These are phyloP conservation scores for Trachelus iudaicus DNA, from an alignment of 2,888 invertebrate species.

Conservation along the genomic window DNA sequence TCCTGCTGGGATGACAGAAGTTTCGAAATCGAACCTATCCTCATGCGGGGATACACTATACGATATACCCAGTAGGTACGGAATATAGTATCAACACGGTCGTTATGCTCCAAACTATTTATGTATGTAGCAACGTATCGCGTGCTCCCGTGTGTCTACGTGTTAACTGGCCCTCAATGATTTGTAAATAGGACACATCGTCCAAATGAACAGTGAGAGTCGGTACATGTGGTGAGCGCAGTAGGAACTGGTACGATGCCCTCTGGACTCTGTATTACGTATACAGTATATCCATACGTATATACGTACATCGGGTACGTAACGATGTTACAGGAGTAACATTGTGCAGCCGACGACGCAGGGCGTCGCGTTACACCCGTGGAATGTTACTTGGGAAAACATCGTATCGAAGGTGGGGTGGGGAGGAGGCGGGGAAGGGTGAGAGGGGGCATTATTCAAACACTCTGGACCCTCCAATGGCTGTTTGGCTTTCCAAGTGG, in stretches of 20 bases:
- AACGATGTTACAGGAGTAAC: neutral
- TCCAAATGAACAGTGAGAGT: neutral
- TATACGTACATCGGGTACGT: neutral
- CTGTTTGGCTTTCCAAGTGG: constrained; percentile 39
- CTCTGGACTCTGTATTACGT: neutral
- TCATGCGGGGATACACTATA: neutral
- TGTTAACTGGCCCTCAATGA: constrained; percentile 18
- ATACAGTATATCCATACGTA: neutral
- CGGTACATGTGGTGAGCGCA: neutral
- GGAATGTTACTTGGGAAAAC: constrained; percentile 49
- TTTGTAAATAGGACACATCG: constrained; percentile 17
- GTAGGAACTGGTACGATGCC: neutral
- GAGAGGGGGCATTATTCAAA: constrained; percentile 30
- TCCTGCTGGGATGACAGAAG: constrained; percentile 22
- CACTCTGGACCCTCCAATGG: constrained; percentile 22
- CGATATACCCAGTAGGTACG: neutral
- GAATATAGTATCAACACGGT: neutral
- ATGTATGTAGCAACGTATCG: neutral
- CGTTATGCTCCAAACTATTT: neutral
- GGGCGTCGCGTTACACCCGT: constrained; percentile 33
- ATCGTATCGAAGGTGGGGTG: constrained; percentile 24
- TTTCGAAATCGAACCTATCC: constrained; percentile 33
- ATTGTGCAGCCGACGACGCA: constrained; percentile 5
- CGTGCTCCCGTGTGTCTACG: constrained; percentile 4
- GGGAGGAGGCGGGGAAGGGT: too few species aligned